Percentiles rank a stretch among this genome's conserved stretches.
These are phyloP conservation scores for Stylophora pistillata DNA, from an alignment of 64 coral and sea anemone genomes.

Conservation along the genomic window DNA sequence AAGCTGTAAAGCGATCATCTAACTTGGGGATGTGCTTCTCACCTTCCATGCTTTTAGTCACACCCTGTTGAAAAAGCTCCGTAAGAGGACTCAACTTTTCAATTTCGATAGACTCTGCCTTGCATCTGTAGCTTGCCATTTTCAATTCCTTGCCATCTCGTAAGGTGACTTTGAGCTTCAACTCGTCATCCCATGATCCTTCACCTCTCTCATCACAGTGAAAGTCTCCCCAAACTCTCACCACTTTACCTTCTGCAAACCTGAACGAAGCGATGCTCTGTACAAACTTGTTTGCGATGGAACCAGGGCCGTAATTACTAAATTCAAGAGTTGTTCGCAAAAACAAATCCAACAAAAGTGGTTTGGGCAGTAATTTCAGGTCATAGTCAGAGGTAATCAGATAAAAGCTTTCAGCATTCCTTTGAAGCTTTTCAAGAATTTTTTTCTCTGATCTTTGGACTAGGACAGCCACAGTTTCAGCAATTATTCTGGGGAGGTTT, in stretches of 20 bases:
- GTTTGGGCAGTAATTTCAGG: background rate
- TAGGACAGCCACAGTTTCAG: constrained; percentile 12
- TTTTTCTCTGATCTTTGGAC: constrained; percentile 44
- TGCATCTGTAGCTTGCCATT: background rate
- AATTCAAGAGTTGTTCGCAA: constrained; percentile 13
- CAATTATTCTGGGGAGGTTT: background rate
- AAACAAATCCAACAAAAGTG: constrained; percentile 31
- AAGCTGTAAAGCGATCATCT: constrained; percentile 31
- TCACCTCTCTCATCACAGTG: background rate
- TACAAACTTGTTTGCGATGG: background rate
- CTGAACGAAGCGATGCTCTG: constrained; percentile 30
- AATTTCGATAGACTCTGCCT: background rate
- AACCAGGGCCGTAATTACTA: too few species aligned
- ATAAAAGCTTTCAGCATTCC: background rate
- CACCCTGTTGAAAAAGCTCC: constrained; percentile 41
- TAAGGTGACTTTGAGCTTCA: constrained; percentile 36
- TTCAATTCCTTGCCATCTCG: constrained; percentile 3
- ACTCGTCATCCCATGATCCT: background rate
- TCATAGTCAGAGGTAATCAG: background rate
- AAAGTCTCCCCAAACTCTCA: constrained; percentile 31
- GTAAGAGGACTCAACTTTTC: constrained; percentile 47
- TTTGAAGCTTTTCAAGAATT: background rate
- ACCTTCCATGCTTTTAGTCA: constrained; percentile 21
- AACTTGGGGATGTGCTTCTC: constrained; percentile 42
- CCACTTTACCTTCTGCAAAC: background rate